Conservation (phyloP, 2,113 vertebrate species). For the Bettongia penicillata region DNA sequence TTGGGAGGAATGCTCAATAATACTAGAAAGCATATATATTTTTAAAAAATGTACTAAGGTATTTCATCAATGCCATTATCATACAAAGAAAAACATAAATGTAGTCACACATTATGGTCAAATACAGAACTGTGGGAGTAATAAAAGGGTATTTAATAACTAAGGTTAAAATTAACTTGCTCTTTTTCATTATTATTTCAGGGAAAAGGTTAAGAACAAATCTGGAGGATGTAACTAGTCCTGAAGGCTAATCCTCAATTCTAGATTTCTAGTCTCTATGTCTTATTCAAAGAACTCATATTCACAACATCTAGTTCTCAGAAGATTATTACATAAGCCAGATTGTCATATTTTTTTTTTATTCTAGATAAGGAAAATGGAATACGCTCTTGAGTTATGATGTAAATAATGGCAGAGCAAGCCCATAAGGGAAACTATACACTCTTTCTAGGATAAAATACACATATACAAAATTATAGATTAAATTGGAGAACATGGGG, state of each 20-base stretch:
- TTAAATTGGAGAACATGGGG: slow-evolving; percentile 9
- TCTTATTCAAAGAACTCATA: slow-evolving; percentile 41
- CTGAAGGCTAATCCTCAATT: slow-evolving; percentile 52
- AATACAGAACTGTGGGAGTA: slow-evolving; percentile 29
- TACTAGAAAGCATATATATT: slow-evolving; percentile 60
- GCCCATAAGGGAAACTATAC: slow-evolving; percentile 41
- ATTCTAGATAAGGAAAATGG: slow-evolving; percentile 39
- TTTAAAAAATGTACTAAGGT: slow-evolving; percentile 51
- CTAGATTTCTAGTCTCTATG: slow-evolving; percentile 62
- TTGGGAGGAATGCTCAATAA: slow-evolving; percentile 74
- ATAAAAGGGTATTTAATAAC: slow-evolving; percentile 53
- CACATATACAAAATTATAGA: background rate
- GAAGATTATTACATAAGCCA: slow-evolving; percentile 32
- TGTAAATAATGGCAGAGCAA: background rate
- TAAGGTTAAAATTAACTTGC: slow-evolving; percentile 74
- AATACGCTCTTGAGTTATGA: slow-evolving; percentile 43
- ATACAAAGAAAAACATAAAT: slow-evolving; percentile 66
- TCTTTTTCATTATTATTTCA: slow-evolving; percentile 39
- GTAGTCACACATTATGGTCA: slow-evolving; percentile 35
- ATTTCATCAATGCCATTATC: slow-evolving; percentile 62
- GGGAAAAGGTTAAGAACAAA: slow-evolving; percentile 61
- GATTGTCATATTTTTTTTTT: slow-evolving; percentile 35
- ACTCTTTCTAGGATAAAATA: slow-evolving; percentile 49
- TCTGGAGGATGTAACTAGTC: background rate
- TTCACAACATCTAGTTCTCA: slow-evolving; percentile 59